Evolutionary conservation across 2,797 vertebrate species (phyloP), one percentile per base, ranked within the genome.

Genomic region (Melanotaenia nigrans): DNA sequence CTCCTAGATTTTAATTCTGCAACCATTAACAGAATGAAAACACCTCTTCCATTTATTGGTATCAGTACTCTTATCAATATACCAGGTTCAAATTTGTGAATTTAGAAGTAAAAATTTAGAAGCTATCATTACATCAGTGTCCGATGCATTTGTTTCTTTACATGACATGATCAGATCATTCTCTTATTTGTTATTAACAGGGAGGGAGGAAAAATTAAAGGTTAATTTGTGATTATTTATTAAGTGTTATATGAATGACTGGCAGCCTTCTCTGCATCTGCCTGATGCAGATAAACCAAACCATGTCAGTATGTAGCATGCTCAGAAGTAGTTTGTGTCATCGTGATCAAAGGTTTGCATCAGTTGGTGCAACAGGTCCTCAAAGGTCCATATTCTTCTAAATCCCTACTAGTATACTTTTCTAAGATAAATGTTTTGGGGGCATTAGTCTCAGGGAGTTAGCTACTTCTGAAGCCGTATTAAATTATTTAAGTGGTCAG

Each of bases 401-500:
- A 71, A 69, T 49, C 4, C 6, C 54, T 24, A 25, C 40, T 6
- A 49, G 28, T 4, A 49, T 24, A n/a, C 14, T 47, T 4, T 28
- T 77, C 14, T 38, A 25, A 24, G 45, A 64, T 56, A 14, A 20
- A 59, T 58, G 4, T 68, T 67, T 70, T 59, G 1, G 47, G 20
- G n/a, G 68, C 47, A 54, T 67, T 65, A 54, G 65, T 56, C 51
- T 73, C 18, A 62, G 65, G 63, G 40, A 40, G 76, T 56, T 78
- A 59, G 49, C 66, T 14, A 77, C 73, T 79, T 88, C 71, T 77
- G 55, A 81, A 78, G 63, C 71, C n/a, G 68, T 45, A 70, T 77
- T 77, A 75, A 85, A 84, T 49, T 64, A 74, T 77, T 70, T 47
- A 72, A 64, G 73, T 69, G 82, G 86, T 89, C 83, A 87, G 77